Conservation (phyloP, 2,888 invertebrate species). For the Nasonia oneida region DNA sequence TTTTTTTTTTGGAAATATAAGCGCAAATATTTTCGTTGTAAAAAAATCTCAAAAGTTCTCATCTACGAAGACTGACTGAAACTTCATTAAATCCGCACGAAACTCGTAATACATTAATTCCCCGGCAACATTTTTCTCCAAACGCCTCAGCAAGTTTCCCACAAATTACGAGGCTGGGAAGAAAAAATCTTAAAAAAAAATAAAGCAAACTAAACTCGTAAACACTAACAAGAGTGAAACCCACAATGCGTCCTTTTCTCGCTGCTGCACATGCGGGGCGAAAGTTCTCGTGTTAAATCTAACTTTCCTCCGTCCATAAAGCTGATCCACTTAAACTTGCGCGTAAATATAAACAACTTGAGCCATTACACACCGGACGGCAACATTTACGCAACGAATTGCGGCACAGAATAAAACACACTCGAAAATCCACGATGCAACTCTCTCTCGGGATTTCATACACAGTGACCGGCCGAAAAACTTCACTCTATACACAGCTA, state of each 20-base stretch:
- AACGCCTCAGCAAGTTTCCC: not conserved
- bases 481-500: not conserved
- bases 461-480: not conserved
- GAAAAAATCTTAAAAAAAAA: not conserved
- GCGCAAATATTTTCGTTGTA: not conserved
- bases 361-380: not conserved
- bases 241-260: not conserved
- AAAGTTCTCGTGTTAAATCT: constrained; percentile 18
- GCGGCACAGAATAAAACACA: not conserved
- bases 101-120: not conserved
- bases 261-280: not conserved
- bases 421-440: not conserved
- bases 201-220: not conserved
- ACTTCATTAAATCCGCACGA: not conserved
- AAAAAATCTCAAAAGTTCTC: not conserved
- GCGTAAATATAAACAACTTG: constrained; percentile 4
- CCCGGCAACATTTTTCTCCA: not conserved
- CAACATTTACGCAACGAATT: no score
- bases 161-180: not conserved
- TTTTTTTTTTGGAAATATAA: not conserved
- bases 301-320: not conserved
- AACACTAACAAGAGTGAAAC: constrained; percentile 15
- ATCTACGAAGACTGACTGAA: not conserved
- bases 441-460: no score
- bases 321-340: constrained; percentile 14